Evolutionary conservation across 2,113 vertebrate genomes (phyloP).

Genomic region (Ictalurus punctatus): DNA sequence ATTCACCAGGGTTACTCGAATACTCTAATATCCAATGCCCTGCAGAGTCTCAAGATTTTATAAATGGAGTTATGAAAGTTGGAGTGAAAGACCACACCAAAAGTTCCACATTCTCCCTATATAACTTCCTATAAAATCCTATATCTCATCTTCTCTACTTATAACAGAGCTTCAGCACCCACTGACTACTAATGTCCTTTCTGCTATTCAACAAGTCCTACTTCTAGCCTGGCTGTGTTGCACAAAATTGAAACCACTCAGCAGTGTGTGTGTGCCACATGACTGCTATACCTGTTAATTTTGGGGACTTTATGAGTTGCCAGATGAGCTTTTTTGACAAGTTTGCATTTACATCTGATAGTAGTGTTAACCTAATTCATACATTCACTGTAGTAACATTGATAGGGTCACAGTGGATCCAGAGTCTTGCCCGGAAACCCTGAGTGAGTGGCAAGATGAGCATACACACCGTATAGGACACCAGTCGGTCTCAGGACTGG

Average conservation of each 20-base stretch:
- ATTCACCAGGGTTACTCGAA: neutral
- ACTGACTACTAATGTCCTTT: too few species aligned
- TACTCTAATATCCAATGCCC: neutral
- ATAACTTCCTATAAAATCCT: neutral
- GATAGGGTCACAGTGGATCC: neutral
- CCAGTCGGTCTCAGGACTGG: neutral
- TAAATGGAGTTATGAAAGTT: neutral
- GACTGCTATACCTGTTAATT: neutral
- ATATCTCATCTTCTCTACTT: neutral
- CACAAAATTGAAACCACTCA: neutral
- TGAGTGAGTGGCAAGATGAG: neutral
- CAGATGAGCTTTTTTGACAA: neutral
- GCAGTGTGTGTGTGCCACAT: constrained; percentile 7
- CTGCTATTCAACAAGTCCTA: neutral
- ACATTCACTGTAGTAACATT: neutral
- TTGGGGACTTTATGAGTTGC: neutral
- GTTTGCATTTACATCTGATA: neutral
- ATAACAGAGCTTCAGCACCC: neutral
- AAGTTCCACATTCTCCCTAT: neutral
- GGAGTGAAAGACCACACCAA: neutral
- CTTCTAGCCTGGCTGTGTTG: neutral
- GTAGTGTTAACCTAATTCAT: neutral
- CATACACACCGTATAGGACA: neutral
- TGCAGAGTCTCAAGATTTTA: neutral
- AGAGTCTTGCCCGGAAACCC: neutral